A percentile compares a stretch with the other conserved stretches of the same genome.
Evolutionary conservation across 2,113 vertebrate genomes (phyloP).

Genomic region (Xenopus tropicalis): UCB_Xtro_10.0 CM004444.2:103043001-103043500

Average conservation of each 20-base stretch:
- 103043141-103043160: background rate
- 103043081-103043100: conserved; percentile 11
- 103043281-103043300: conserved; percentile 40
- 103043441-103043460: conserved; percentile 40
- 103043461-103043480: conserved; percentile 30
- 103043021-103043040: background rate
- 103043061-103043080: conserved; percentile 12
- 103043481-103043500: background rate
- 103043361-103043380: conserved; percentile 43
- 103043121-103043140: conserved; percentile 26
- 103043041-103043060: conserved; percentile 14
- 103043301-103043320: conserved; percentile 14
- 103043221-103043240: conserved; percentile 24
- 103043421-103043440: conserved; percentile 36
- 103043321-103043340: conserved; percentile 32
- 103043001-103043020: too few relatives aligned
- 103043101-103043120: conserved; percentile 7
- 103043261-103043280: conserved; percentile 39
- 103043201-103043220: background rate
- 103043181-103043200: conserved; percentile 1
- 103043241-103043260: conserved; percentile 17
- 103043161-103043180: conserved; percentile 4
- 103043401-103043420: conserved; percentile 30
- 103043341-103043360: conserved; percentile 33
- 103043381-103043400: conserved; percentile 39